Conservation (phyloP, 1,140 invertebrate genomes). For the Trypoxylus dichotomus region DNA sequence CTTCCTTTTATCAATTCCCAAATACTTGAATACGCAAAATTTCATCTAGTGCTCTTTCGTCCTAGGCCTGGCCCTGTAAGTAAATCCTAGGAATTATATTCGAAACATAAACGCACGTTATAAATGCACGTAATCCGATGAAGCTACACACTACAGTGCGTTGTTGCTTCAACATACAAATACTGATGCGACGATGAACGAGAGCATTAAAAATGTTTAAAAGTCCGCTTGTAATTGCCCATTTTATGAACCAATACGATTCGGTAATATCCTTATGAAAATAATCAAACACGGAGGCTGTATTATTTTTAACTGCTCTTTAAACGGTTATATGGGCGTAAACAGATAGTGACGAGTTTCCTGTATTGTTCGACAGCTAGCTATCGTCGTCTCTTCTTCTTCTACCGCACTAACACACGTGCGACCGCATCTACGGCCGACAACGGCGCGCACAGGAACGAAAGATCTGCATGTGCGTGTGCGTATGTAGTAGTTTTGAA, state of each 20-base stretch:
- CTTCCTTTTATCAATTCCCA: too few species aligned
- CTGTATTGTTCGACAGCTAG: slow-evolving; percentile 30
- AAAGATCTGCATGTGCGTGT: too few species aligned
- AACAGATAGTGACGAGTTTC: slow-evolving; percentile 34
- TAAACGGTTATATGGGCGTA: slow-evolving; percentile 33
- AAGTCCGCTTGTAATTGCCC: slow-evolving; percentile 28
- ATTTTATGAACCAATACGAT: slow-evolving; percentile 31
- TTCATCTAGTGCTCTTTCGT: not conserved
- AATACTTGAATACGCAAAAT: too few species aligned
- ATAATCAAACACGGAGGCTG: slow-evolving; percentile 33
- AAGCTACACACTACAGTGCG: not conserved
- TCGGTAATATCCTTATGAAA: slow-evolving; percentile 29
- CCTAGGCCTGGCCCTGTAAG: not conserved
- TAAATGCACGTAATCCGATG: not conserved
- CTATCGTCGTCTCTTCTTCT: not conserved
- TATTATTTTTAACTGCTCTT: slow-evolving; percentile 36
- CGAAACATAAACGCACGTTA: not conserved
- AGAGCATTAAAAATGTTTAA: slow-evolving; percentile 27
- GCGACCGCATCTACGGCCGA: not conserved
- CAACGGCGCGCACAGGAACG: not conserved
- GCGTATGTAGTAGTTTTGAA: not conserved
- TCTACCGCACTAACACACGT: not conserved
- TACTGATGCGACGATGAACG: slow-evolving; percentile 7
- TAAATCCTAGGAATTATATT: not conserved
- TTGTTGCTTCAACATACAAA: not conserved